These are phyloP conservation scores for Myopa tessellatipennis DNA, from an alignment of 2,888 invertebrate genomes.

Conservation along the genomic window DNA sequence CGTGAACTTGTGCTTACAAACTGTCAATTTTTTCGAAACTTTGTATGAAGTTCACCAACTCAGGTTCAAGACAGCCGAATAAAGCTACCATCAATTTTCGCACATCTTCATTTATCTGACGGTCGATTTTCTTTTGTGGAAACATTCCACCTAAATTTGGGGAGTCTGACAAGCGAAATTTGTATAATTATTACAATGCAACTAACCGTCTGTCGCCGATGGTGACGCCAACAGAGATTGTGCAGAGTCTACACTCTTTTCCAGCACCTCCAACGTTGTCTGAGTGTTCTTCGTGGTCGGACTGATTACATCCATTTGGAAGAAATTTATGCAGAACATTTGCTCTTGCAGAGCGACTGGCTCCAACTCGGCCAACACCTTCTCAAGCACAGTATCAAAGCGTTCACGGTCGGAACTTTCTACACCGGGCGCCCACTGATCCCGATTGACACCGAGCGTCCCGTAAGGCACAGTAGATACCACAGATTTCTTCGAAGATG, in stretches of 20 bases:
- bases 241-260: constrained; percentile 63
- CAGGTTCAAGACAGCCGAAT: constrained; percentile 88
- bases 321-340: constrained; percentile 92
- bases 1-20: constrained; percentile 75
- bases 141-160: constrained; percentile 50
- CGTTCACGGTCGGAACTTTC: constrained; percentile 72
- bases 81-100: constrained; percentile 88
- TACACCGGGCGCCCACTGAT: constrained; percentile 74
- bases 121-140: constrained; percentile 73
- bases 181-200: not conserved
- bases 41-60: constrained; percentile 85
- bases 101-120: constrained; percentile 82
- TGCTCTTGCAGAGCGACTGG: constrained; percentile 94
- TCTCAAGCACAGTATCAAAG: constrained; percentile 80
- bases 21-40: constrained; percentile 89
- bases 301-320: constrained; percentile 80
- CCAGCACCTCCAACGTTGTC: constrained; percentile 71
- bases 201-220: constrained; percentile 48
- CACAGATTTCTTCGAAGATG: constrained; percentile 67
- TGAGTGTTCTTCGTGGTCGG: constrained; percentile 72
- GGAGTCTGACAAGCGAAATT: not conserved
- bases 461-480: constrained; percentile 65
- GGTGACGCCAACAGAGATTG: constrained; percentile 54
- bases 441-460: constrained; percentile 74
- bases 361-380: constrained; percentile 88